Percentiles rank a stretch among this genome's conserved stretches.
Conservation (phyloP, 2,888 invertebrate genomes). For the Xylophagus ater region DNA sequence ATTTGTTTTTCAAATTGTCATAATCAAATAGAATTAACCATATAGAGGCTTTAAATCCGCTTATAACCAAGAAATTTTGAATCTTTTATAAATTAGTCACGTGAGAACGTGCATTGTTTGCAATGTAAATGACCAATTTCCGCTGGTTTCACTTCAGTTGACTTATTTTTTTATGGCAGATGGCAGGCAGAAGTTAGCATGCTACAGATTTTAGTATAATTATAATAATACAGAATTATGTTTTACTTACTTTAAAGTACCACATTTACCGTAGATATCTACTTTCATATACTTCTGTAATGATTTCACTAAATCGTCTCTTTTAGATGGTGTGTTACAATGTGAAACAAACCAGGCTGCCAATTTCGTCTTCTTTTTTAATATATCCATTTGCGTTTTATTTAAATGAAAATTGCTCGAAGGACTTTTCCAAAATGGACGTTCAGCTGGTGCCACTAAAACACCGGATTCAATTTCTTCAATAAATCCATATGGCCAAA, state of each 20-base stretch:
- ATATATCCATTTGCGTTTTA: conserved; percentile 12
- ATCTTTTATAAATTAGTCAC: too few relatives aligned
- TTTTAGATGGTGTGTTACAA: conserved; percentile 39
- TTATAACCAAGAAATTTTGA: too few relatives aligned
- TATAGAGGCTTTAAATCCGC: too few relatives aligned
- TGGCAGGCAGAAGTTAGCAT: too few relatives aligned
- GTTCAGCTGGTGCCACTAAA: conserved; percentile 26
- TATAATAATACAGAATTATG: too few relatives aligned
- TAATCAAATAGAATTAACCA: too few relatives aligned
- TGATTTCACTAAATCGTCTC: conserved; percentile 39
- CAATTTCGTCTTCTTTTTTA: conserved; percentile 39
- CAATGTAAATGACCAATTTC: too few relatives aligned
- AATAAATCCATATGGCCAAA: conserved; percentile 38
- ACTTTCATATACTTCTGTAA: conserved; percentile 46
- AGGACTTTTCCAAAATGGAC: conserved; percentile 27
- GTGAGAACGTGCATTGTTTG: too few relatives aligned
- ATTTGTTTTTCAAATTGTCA: too few relatives aligned
- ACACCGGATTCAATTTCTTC: conserved; percentile 24
- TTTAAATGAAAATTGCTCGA: conserved; percentile 25
- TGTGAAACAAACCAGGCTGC: conserved; percentile 49
- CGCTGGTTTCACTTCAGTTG: too few relatives aligned
- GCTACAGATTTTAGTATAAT: too few relatives aligned
- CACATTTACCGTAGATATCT: conserved; percentile 54
- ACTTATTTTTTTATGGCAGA: too few relatives aligned
- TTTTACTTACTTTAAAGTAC: conserved; percentile 33